phyloP scores from a whole-genome alignment of 2,797 vertebrate species.

The Acropternis orthonyx region DNA sequence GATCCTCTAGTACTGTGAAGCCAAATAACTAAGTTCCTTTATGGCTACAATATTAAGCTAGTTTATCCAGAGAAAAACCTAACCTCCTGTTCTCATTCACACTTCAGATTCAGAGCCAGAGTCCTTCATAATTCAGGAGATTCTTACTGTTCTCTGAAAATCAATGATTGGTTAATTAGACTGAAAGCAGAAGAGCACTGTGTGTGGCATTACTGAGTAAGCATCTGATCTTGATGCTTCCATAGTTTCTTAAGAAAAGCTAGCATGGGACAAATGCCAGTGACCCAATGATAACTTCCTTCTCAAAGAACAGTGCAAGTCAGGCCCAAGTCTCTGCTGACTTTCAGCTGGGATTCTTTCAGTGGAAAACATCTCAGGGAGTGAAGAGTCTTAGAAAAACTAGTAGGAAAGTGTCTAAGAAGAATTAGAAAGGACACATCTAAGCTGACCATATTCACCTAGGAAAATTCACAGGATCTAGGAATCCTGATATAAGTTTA shows the following conservation, averaged over 20 bases:
- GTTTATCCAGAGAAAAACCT: background rate
- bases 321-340: background rate
- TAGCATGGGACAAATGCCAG: too few species aligned
- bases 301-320: background rate
- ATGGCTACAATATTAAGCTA: background rate
- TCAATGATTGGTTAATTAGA: background rate
- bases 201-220: fast-evolving
- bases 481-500: background rate
- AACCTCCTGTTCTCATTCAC: background rate
- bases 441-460: background rate
- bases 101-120: background rate
- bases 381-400: background rate
- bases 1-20: background rate
- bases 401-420: background rate
- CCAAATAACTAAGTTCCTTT: background rate
- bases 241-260: background rate
- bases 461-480: background rate
- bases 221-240: background rate
- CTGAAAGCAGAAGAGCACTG: background rate
- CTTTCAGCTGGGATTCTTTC: background rate
- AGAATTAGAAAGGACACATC: background rate
- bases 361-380: background rate
- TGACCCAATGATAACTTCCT: background rate
- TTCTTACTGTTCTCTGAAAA: background rate
- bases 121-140: background rate